phyloP scores from a whole-genome alignment of 2,888 invertebrate species.

The Serripes groenlandicus region DNA sequence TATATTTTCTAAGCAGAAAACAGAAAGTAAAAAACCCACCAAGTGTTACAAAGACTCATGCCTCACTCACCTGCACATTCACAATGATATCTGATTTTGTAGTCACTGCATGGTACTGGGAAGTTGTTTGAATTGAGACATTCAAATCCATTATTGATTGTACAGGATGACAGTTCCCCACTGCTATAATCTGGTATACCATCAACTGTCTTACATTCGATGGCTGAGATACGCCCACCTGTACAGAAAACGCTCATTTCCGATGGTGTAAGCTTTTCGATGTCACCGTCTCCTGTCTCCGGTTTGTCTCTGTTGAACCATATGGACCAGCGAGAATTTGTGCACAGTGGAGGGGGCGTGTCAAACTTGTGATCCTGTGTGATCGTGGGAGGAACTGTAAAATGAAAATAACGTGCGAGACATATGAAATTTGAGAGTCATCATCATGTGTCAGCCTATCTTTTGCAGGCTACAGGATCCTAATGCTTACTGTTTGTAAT shows the following conservation, averaged over 20 bases:
- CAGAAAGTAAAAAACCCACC: too few relatives aligned
- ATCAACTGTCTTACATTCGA: conserved; percentile 80
- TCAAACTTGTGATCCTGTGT: not conserved
- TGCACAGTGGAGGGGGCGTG: not conserved
- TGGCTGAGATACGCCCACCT: conserved; percentile 75
- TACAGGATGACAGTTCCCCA: conserved; percentile 85
- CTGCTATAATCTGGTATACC: conserved; percentile 69
- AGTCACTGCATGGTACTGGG: conserved; percentile 79
- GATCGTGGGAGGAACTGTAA: conserved; percentile 14
- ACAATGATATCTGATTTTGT: conserved; percentile 83
- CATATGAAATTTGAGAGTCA: too few relatives aligned
- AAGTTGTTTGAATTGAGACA: conserved; percentile 87
- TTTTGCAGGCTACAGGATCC: too few relatives aligned
- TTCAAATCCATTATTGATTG: conserved; percentile 89
- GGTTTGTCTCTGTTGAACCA: conserved; percentile 78
- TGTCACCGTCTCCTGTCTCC: conserved; percentile 68
- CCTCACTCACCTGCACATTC: conserved; percentile 62
- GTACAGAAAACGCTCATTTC: conserved; percentile 74
- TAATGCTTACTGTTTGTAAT: too few relatives aligned
- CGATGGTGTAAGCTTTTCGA: conserved; percentile 68
- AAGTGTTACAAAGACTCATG: too few relatives aligned
- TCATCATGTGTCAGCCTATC: too few relatives aligned
- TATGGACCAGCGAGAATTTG: not conserved
- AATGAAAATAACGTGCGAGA: too few relatives aligned
- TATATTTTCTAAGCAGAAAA: too few relatives aligned